These are phyloP conservation scores for Cyclina sinensis DNA, from an alignment of 1,140 invertebrate species.

Conservation along the genomic window DNA sequence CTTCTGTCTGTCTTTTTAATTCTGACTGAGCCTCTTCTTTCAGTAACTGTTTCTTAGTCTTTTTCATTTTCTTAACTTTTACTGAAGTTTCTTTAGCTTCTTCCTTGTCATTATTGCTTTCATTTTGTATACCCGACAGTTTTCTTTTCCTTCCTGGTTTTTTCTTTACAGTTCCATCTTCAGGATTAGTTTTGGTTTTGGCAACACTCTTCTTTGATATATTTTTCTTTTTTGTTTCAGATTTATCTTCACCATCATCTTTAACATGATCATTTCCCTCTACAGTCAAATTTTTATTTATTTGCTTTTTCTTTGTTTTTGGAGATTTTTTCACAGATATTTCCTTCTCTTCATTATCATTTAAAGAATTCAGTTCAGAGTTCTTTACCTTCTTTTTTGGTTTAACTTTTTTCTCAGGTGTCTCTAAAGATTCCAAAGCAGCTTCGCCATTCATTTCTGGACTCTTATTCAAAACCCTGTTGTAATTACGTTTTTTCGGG, in stretches of 20 bases:
- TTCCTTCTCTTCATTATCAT: constrained; percentile 6
- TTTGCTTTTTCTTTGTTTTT: constrained; percentile 54
- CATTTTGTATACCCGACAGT: constrained; percentile 40
- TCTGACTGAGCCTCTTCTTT: constrained; percentile 54
- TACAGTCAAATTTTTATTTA: background rate
- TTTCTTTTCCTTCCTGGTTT: constrained; percentile 58
- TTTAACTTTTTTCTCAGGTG: constrained; percentile 55
- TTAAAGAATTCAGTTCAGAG: constrained; percentile 21
- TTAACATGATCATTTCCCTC: background rate
- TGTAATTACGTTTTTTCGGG: constrained; percentile 62
- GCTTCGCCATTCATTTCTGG: constrained; percentile 62
- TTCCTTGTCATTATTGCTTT: constrained; percentile 20
- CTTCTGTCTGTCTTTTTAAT: constrained; percentile 45
- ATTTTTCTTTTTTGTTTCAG: constrained; percentile 31
- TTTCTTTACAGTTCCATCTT: constrained; percentile 44
- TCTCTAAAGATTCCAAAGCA: background rate
- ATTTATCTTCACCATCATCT: background rate
- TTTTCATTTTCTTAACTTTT: constrained; percentile 35
- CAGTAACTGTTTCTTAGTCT: constrained; percentile 36
- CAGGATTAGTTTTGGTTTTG: constrained; percentile 7
- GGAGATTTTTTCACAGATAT: constrained; percentile 12
- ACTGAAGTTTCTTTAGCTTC: background rate
- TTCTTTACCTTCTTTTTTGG: constrained; percentile 71
- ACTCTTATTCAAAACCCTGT: constrained; percentile 56
- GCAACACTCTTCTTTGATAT: constrained; percentile 14